phyloP scores from a whole-genome alignment of 2,113 vertebrate species.

The Rana temporaria region DNA sequence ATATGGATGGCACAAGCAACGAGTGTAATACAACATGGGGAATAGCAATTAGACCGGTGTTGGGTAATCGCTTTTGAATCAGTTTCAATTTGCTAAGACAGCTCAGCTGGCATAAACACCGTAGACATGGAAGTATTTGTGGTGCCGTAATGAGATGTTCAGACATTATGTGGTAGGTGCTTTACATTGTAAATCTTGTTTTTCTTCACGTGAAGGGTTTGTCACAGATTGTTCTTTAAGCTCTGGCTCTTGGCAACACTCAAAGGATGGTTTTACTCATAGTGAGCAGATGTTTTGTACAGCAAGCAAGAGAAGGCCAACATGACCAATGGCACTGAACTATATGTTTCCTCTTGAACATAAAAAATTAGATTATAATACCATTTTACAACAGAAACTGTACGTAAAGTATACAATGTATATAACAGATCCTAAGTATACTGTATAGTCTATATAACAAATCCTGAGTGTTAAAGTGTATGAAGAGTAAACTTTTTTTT shows the following conservation, averaged over 20 bases:
- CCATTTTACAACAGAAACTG: no score
- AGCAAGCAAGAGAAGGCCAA: no score
- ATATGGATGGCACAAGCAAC: conserved; percentile 65
- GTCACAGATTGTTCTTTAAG: background rate
- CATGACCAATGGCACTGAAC: no score
- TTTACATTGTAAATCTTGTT: background rate
- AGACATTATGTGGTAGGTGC: conserved; percentile 6
- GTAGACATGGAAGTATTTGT: background rate
- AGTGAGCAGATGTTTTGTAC: background rate
- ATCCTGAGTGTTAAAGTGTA: no score
- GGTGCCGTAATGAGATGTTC: background rate
- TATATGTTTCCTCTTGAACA: no score
- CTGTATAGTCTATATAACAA: no score
- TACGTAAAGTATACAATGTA: no score
- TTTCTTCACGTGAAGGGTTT: background rate
- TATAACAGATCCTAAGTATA: no score
- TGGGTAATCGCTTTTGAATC: background rate
- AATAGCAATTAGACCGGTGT: conserved; percentile 4
- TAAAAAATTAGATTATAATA: no score
- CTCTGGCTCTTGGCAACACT: background rate
- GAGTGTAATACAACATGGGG: conserved; percentile 50
- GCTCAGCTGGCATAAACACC: background rate
- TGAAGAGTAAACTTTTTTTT: no score
- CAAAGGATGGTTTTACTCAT: background rate
- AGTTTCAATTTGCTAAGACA: background rate